Conservation (phyloP, 2,888 invertebrate species). For the Rosalia funebris region DNA sequence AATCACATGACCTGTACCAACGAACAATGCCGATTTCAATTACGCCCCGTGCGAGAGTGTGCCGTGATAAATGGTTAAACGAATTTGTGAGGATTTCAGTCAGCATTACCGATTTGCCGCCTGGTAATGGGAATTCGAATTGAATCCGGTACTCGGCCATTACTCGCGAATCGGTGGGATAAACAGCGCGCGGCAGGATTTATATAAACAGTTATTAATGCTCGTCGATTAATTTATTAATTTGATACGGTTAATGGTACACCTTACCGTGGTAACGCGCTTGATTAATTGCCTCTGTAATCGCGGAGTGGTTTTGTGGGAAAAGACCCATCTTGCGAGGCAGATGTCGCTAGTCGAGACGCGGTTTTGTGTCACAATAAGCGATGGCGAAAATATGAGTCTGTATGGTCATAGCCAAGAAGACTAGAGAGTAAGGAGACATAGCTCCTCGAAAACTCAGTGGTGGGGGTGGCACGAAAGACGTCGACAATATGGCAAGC, state of each 20-base stretch:
- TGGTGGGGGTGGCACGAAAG: no score
- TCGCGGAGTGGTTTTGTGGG: no score
- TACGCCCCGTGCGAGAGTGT: conserved; percentile 16
- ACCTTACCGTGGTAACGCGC: neutral
- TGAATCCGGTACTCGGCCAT: conserved; percentile 7
- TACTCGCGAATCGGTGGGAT: conserved; percentile 7
- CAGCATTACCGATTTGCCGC: conserved; percentile 19
- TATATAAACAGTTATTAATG: conserved; percentile 4
- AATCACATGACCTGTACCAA: conserved; percentile 11
- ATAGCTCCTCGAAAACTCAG: no score
- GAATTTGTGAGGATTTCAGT: conserved; percentile 27
- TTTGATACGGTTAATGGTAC: conserved; percentile 2
- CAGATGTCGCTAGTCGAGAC: no score
- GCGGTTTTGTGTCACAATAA: no score
- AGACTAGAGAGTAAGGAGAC: no score
- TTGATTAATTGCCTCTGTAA: no score
- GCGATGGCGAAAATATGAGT: no score
- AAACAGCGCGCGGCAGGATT: conserved; percentile 11
- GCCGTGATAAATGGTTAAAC: conserved; percentile 25
- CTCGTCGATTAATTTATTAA: neutral
- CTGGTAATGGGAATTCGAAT: conserved; percentile 19
- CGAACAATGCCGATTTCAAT: conserved; percentile 19
- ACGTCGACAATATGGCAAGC: no score
- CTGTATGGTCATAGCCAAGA: no score
- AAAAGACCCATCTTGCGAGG: no score